Evolutionary conservation across 2,888 invertebrate genomes (phyloP), one percentile per base, ranked within the genome.

Genomic region (Agriopis aurantiaria): DNA sequence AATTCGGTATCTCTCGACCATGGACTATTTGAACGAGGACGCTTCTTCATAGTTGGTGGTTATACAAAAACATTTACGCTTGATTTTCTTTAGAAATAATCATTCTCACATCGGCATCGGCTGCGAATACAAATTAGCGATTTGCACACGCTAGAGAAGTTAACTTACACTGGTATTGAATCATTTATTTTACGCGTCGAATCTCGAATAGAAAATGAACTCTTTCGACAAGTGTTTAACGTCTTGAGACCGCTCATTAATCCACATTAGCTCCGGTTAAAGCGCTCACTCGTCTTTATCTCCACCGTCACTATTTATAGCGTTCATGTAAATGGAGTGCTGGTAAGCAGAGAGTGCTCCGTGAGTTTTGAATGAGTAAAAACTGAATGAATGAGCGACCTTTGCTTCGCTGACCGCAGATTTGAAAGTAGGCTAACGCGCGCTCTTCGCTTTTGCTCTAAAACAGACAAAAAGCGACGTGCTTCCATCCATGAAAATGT

Each of bases 371-470:
- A 79, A 80, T 79, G 78, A 73, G 76, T 77, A 78, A 80, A 78
- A 74, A 78, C 71, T 75, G 72, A 78, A 79, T 81, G 80, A 82
- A 84, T 84, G 82, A 83, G 80, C 81, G 86, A 83, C 84, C 82
- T 82, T 84, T 88, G 85, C 77, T 75, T 78, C 71, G 80, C 69
- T 85, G 84, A 85, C 85, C 88, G 86, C 85, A 79, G 83, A 80
- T 84, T 82, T 76, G 82, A 87, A 91, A 89, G 85, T 90, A 84
- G 90, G 88, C 83, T 89, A 84, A 68, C 51, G 77, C 73, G 76
- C 69, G 80, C 76, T 79, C 75, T 72, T 80, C 81, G 75, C 76
- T 71, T 74, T 77, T 78, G 74, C 77, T 69, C 64, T 62, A 71
- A 73, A 80, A 79, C 75, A 74, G 69, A 61, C 72, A 64, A 69